A percentile compares a stretch with the other conserved stretches of the same genome.
These are phyloP conservation scores for Marmota flaviventris DNA, from an alignment of 2,113 vertebrate genomes.

Conservation along the genomic window DNA sequence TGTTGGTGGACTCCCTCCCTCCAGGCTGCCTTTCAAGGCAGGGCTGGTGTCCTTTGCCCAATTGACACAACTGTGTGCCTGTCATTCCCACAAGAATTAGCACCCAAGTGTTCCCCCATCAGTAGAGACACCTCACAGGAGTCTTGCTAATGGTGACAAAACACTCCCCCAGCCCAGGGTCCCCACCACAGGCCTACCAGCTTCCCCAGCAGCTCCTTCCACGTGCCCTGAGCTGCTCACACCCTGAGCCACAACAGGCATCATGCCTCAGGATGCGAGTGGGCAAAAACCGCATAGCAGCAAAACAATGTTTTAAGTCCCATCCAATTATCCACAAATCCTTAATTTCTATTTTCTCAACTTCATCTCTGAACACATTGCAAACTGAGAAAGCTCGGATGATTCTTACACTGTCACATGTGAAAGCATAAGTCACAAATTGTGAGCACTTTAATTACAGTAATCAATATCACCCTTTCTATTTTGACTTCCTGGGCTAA, in stretches of 20 bases:
- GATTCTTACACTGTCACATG: background rate
- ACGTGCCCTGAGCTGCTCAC: accelerated
- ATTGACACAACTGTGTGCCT: accelerated
- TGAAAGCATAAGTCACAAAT: background rate
- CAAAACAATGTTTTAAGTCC: conserved; percentile 42
- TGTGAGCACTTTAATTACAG: background rate
- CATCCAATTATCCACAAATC: conserved; percentile 31
- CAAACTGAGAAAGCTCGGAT: background rate
- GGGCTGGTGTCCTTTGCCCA: background rate
- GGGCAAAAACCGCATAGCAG: background rate
- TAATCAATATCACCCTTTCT: background rate
- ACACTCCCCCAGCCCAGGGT: accelerated
- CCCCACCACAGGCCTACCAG: background rate
- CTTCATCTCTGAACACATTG: conserved; percentile 10
- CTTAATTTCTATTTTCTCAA: conserved; percentile 54
- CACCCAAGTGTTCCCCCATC: background rate
- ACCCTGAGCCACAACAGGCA: background rate
- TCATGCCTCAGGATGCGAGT: accelerated
- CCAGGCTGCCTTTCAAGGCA: background rate
- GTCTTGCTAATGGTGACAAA: background rate
- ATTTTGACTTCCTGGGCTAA: conserved; percentile 24
- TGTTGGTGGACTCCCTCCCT: background rate
- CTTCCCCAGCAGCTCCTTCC: background rate
- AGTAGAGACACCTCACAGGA: background rate
- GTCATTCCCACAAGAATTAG: background rate